phyloP scores from a whole-genome alignment of 1,140 invertebrate species.

The Medauroidea extradentata region DNA sequence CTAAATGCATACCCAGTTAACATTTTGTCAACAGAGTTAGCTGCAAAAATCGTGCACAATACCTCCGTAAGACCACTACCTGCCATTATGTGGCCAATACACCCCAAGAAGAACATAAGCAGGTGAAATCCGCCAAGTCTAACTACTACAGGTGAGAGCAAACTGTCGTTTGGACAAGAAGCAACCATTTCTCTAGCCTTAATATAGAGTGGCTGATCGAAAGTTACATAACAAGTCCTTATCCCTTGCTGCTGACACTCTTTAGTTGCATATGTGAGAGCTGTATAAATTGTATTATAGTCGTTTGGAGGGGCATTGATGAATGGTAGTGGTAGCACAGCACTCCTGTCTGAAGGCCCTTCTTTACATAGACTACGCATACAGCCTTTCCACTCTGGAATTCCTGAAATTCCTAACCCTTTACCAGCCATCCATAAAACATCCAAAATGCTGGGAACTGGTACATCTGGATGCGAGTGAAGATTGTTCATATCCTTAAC shows the following conservation, averaged over 20 bases:
- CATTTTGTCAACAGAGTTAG: slow-evolving; percentile 35
- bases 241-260: slow-evolving; percentile 19
- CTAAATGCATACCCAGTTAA: slow-evolving; percentile 40
- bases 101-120: slow-evolving; percentile 41
- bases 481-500: neutral
- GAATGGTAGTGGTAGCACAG: neutral
- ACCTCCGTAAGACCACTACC: slow-evolving; percentile 38
- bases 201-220: neutral
- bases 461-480: no score
- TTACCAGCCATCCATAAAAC: no score
- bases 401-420: slow-evolving; percentile 9
- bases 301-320: neutral
- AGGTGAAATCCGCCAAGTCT: slow-evolving; percentile 35
- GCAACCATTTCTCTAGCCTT: slow-evolving; percentile 28
- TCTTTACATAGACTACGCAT: neutral
- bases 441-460: no score
- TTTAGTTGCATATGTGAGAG: neutral
- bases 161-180: slow-evolving; percentile 14
- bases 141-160: slow-evolving; percentile 17
- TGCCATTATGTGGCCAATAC: slow-evolving; percentile 37
- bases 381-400: slow-evolving; percentile 31
- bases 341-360: no score
- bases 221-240: slow-evolving; percentile 26
- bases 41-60: slow-evolving; percentile 29
- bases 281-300: neutral